Evolutionary conservation across 1,140 invertebrate genomes (phyloP).

Genomic region (Sitodiplosis mosellana): DNA sequence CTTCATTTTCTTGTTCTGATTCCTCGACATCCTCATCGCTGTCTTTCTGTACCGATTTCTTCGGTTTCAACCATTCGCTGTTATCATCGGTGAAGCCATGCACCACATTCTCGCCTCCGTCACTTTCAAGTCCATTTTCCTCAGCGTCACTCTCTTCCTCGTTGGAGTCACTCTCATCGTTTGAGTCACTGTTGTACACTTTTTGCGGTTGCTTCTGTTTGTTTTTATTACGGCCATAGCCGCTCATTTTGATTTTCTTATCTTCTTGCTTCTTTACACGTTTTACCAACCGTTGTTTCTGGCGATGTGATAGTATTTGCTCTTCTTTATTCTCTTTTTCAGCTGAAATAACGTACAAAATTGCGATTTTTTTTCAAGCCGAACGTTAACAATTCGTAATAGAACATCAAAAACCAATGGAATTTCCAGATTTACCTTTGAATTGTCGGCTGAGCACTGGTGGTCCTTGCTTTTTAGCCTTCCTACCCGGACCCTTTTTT

Average conservation of each 20-base stretch:
- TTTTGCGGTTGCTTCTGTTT: constrained; percentile 7
- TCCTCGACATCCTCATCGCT: constrained; percentile 7
- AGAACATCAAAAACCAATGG: background rate
- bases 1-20: constrained; percentile 9
- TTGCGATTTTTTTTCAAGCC: constrained; percentile 1
- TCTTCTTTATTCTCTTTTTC: constrained; percentile 23
- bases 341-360: constrained; percentile 9
- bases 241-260: constrained; percentile 24
- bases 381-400: background rate
- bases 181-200: constrained; percentile 18
- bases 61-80: constrained; percentile 44
- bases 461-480: constrained; percentile 65
- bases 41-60: constrained; percentile 21
- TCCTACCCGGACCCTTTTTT: constrained; percentile 68
- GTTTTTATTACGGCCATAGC: constrained; percentile 6
- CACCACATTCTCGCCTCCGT: constrained; percentile 10
- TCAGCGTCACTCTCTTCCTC: background rate
- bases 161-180: constrained; percentile 9
- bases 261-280: constrained; percentile 36
- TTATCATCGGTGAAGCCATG: constrained; percentile 49
- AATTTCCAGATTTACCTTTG: background rate
- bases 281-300: constrained; percentile 44
- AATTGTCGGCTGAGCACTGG: constrained; percentile 39
- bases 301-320: constrained; percentile 43
- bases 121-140: constrained; percentile 2